phyloP scores from a whole-genome alignment of 2,797 vertebrate genomes.

The Sebastes steindachneri region DNA sequence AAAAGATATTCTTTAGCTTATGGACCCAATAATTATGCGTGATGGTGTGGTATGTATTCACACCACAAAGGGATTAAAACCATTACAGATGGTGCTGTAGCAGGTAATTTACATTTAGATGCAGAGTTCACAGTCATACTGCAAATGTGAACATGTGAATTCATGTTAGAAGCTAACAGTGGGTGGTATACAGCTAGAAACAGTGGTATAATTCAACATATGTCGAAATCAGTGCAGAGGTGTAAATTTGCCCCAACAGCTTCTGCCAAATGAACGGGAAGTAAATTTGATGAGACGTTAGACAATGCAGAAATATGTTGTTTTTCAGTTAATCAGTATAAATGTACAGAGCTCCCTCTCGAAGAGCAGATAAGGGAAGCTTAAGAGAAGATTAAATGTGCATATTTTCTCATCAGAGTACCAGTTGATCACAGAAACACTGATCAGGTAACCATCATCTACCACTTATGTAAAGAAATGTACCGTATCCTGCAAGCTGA shows the following conservation, averaged over 20 bases:
- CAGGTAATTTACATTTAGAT: conserved; percentile 11
- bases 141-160: neutral
- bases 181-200: neutral
- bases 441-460: neutral
- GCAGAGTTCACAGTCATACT: neutral
- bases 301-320: neutral
- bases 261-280: neutral
- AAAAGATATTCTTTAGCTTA: neutral
- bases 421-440: neutral
- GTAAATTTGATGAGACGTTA: neutral
- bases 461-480: neutral
- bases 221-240: neutral
- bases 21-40: neutral
- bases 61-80: conserved; percentile 8
- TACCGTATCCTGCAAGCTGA: neutral
- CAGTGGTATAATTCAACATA: neutral
- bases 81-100: neutral
- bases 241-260: neutral
- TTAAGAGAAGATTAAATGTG: neutral
- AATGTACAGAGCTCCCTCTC: neutral
- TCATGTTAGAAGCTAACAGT: neutral
- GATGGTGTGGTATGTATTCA: neutral
- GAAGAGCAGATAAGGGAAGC: neutral
- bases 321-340: neutral
- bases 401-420: neutral